phyloP scores from a whole-genome alignment of 2,888 invertebrate species.

The Electrophaes corylata region DNA sequence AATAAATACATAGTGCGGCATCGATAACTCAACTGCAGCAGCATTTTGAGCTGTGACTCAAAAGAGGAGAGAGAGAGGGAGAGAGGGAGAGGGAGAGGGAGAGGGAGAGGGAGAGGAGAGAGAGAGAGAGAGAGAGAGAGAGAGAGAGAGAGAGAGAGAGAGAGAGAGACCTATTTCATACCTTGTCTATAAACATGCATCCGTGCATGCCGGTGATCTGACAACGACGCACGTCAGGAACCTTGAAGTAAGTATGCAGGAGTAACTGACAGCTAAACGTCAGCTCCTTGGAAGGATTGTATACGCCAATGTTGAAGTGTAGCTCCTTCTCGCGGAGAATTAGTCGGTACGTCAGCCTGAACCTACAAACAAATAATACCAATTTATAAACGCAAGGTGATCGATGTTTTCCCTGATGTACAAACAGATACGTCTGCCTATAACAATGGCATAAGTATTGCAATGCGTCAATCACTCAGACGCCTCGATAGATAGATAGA shows the following conservation, averaged over 20 bases:
- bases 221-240: conserved; percentile 95
- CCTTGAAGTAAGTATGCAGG: conserved; percentile 97
- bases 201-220: conserved; percentile 97
- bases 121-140: not conserved
- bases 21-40: too few species aligned
- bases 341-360: conserved; percentile 95
- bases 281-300: conserved; percentile 96
- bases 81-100: too few species aligned
- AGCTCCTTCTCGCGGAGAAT: conserved; percentile 95
- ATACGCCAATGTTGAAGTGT: conserved; percentile 96
- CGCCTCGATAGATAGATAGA: too few species aligned
- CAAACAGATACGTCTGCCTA: too few species aligned
- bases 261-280: conserved; percentile 96
- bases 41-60: too few species aligned
- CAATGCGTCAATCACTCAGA: too few species aligned
- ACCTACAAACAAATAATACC: conserved; percentile 79
- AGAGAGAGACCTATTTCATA: conserved; percentile 48
- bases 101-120: not conserved
- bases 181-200: conserved; percentile 95
- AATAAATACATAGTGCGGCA: too few species aligned
- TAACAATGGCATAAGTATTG: too few species aligned
- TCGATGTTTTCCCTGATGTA: too few species aligned
- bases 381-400: not conserved
- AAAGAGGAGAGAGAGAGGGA: too few species aligned
- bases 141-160: not conserved